Conservation (phyloP, 2,113 vertebrate species). For the Peromyscus californicus region DNA sequence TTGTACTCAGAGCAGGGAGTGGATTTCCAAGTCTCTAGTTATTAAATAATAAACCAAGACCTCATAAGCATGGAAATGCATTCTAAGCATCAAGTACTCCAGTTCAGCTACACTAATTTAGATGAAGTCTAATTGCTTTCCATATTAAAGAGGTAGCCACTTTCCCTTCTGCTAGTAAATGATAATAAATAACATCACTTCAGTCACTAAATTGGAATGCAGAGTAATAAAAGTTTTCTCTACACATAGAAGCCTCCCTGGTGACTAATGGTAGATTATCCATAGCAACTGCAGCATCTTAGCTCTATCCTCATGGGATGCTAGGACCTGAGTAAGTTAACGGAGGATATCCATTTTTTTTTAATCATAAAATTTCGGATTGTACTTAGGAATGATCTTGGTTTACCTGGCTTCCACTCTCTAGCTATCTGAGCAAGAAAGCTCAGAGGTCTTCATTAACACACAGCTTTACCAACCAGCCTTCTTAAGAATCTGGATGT, state of each 20-base stretch:
- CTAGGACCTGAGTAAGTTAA: not conserved
- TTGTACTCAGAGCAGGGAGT: constrained; percentile 68
- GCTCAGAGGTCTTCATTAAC: not conserved
- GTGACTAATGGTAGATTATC: not conserved
- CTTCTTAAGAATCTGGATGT: not conserved
- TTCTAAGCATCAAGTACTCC: constrained; percentile 49
- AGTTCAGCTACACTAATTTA: not conserved
- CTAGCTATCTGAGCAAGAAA: not conserved
- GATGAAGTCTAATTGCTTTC: constrained; percentile 54
- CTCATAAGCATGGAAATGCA: constrained; percentile 73
- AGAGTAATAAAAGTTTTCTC: not conserved
- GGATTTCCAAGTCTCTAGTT: constrained; percentile 70
- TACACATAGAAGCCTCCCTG: not conserved
- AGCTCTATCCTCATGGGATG: not conserved
- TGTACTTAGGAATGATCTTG: constrained; percentile 33
- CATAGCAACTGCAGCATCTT: fast-evolving
- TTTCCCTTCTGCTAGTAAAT: not conserved
- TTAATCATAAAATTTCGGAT: not conserved
- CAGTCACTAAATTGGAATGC: not conserved
- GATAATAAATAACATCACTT: not conserved
- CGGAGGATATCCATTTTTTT: not conserved
- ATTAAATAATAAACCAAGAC: constrained; percentile 62
- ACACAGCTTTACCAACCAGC: not conserved
- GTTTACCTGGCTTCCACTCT: not conserved
- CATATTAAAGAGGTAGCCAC: constrained; percentile 4